Evolutionary conservation across 2,888 invertebrate species (phyloP).

Genomic region (Brenthis hecate): DNA sequence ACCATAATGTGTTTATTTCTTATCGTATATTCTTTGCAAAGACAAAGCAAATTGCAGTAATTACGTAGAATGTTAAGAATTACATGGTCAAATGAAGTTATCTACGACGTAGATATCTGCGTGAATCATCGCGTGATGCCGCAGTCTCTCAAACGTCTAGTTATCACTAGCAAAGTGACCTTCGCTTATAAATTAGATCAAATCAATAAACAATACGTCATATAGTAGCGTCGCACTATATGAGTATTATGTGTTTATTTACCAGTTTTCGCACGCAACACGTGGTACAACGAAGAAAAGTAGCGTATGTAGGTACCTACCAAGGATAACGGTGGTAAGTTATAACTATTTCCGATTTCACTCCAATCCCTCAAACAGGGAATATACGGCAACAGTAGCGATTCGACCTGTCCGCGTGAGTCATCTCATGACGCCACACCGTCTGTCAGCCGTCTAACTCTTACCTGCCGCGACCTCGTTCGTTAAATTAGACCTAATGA

Average conservation of each 20-base stretch:
- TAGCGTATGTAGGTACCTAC: too few species aligned
- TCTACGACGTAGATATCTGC: background rate
- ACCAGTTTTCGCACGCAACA: too few species aligned
- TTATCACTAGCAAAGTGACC: background rate
- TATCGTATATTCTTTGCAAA: too few species aligned
- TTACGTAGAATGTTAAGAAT: background rate
- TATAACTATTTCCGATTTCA: too few species aligned
- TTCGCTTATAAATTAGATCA: background rate
- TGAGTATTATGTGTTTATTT: too few species aligned
- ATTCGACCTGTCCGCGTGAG: slow-evolving; percentile 30
- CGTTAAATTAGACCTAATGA: slow-evolving; percentile 19
- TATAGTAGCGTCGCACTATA: too few species aligned
- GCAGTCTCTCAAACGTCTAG: background rate
- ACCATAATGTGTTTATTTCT: too few species aligned
- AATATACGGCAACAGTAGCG: slow-evolving; percentile 4
- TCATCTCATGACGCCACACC: slow-evolving; percentile 37
- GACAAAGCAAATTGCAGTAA: too few species aligned
- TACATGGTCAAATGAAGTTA: background rate
- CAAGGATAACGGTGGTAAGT: too few species aligned
- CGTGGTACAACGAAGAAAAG: too few species aligned
- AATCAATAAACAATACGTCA: background rate
- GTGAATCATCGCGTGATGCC: background rate
- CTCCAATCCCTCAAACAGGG: background rate
- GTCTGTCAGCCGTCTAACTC: slow-evolving; percentile 37
- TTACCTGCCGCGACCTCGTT: slow-evolving; percentile 27